Conservation (phyloP, 1,140 invertebrate species). For the Apocrypta bakeri region DNA sequence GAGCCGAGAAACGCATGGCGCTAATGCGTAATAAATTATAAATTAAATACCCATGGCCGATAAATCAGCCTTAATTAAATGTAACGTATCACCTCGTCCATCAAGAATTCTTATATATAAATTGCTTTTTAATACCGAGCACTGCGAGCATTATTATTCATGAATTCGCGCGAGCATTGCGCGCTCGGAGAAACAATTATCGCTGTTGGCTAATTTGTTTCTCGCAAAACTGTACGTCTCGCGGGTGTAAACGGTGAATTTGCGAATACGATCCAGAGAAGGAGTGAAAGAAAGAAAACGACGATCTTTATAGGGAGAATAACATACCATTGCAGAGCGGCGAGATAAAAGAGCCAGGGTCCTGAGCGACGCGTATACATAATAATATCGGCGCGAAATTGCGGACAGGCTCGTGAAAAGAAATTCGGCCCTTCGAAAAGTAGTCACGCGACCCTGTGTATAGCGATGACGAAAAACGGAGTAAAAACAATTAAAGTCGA, state of each 20-base stretch:
- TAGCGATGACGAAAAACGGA: slow-evolving; percentile 13
- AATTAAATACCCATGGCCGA: background rate
- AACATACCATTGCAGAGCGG: too few relatives aligned
- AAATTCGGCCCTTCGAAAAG: background rate
- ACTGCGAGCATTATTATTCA: slow-evolving; percentile 20
- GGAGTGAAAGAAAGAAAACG: too few relatives aligned
- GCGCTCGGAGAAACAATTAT: background rate
- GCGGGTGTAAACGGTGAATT: too few relatives aligned
- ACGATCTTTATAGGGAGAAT: too few relatives aligned
- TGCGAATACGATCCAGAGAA: too few relatives aligned
- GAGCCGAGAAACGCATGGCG: too few relatives aligned
- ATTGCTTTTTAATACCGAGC: slow-evolving; percentile 1
- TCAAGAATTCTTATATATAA: slow-evolving; percentile 22
- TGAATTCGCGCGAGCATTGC: background rate
- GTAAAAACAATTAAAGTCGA: too few relatives aligned
- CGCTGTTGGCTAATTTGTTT: background rate
- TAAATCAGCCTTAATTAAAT: slow-evolving; percentile 24
- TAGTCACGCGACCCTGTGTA: slow-evolving; percentile 17
- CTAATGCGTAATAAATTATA: background rate
- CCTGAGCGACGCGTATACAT: too few relatives aligned
- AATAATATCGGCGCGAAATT: too few relatives aligned
- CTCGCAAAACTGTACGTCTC: too few relatives aligned
- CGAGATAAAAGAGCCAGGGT: too few relatives aligned
- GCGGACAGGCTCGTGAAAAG: slow-evolving; percentile 15
- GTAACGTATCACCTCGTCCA: slow-evolving; percentile 7